Evolutionary conservation across 2,888 invertebrate genomes (phyloP).

Genomic region (Scaeva pyrastri): DNA sequence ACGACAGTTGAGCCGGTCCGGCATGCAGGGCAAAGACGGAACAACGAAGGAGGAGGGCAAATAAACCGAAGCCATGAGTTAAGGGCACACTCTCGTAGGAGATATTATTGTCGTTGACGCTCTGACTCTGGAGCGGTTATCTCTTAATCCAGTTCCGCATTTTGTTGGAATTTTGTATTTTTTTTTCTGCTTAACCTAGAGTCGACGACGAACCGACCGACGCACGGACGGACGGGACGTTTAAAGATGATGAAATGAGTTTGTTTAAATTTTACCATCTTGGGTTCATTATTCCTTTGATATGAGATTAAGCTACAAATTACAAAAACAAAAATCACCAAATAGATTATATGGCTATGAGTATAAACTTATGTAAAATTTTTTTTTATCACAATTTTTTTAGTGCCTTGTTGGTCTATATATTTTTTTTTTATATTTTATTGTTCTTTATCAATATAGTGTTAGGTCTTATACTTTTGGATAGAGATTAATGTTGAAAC

Average conservation of each 20-base stretch:
- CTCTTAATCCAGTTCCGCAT: constrained; percentile 31
- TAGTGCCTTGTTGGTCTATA: constrained; percentile 5
- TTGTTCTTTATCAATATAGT: not conserved
- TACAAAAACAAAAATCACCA: not conserved
- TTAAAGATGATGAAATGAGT: constrained; percentile 18
- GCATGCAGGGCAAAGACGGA: too few relatives aligned
- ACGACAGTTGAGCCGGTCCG: too few relatives aligned
- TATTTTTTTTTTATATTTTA: not conserved
- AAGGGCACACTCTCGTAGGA: constrained; percentile 3
- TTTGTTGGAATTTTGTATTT: constrained; percentile 2
- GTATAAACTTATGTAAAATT: too few relatives aligned
- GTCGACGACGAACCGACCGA: too few relatives aligned
- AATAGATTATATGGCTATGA: not conserved
- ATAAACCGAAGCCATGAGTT: not conserved
- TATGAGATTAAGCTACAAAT: constrained; percentile 11
- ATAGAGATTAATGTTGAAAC: constrained; percentile 20
- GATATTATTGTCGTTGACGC: not conserved
- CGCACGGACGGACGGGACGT: too few relatives aligned
- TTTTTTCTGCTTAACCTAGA: constrained; percentile 2
- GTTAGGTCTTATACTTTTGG: not conserved
- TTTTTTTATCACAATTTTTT: constrained; percentile 13
- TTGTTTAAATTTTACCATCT: constrained; percentile 17
- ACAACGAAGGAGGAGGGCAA: not conserved
- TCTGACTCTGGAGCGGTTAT: constrained; percentile 1
- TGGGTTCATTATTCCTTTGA: constrained; percentile 18